Base-by-base conservation (phyloP, 2,113 vertebrate genomes). In the Cryptoleucopteryx plumbea region DNA sequence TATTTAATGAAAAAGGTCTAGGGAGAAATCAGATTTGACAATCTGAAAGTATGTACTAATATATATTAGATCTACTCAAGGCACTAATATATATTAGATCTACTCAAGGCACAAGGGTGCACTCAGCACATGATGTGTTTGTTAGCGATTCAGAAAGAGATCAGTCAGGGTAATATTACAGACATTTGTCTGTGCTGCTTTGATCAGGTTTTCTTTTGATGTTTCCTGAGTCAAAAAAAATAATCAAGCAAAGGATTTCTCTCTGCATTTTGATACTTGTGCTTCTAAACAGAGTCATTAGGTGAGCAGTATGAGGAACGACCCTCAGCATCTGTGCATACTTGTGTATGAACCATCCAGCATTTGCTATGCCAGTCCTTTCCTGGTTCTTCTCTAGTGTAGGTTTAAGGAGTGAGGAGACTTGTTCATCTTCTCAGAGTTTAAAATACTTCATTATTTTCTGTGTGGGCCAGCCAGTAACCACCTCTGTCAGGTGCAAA, bases 191-290 rank as follows among this genome's bases (percentile, higher is more conserved):
- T 84, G 12, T 87, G 58, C 73, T 86, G 87, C 94, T 97, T 95
- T 97, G 61, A 97, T 96, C 78, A 38, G 55, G 73, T 48, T 93
- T 97, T 89, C 88, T 89, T 96, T 89, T 95, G 86, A 96, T 86
- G 61, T 81, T 90, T 94, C 27, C 55, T 10, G 26, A 78, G 50
- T 86, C 7, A 68, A 86, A 73, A 88, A 81, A 84, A 75, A 48
- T 50, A 88, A 32, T 56, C 36, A 71, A 68, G 59, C 40, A 71
- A 75, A 87, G 9, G 3, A 40, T 65, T 91, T 96, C 21, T 86
- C 23, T 82, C 43, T 75, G 40, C 48, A 38, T 91, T 89, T 95
- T 94, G 21, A 53, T 84, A 79, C 40, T 63, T 56, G 17, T 91
- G 10, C 47, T 92, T 91, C 92, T 58, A 38, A 67, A 72, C 19